A percentile compares a stretch with the other conserved stretches of the same genome.
These are phyloP conservation scores for Chrysolophus pictus DNA, from an alignment of 2,797 vertebrate species.

Conservation along the genomic window DNA sequence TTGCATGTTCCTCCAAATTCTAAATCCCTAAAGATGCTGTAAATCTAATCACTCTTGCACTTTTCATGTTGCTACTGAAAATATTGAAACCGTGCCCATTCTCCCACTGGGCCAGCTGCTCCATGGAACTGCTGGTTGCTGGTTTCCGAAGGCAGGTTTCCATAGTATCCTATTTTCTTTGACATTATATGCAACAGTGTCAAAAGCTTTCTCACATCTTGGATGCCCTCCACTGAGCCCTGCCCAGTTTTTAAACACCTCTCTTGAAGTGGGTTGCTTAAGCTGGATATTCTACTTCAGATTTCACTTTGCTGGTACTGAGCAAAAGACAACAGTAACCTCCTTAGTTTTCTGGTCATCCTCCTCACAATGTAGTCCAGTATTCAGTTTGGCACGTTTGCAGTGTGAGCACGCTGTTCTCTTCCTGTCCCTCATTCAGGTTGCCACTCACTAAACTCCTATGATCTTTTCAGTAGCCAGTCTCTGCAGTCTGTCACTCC, in stretches of 20 bases:
- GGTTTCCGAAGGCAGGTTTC: neutral
- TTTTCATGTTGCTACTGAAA: neutral
- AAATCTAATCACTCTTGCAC: neutral
- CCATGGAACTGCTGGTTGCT: neutral
- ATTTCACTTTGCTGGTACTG: neutral
- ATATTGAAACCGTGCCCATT: neutral
- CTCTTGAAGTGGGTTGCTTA: neutral
- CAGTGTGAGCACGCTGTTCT: neutral
- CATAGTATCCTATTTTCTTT: neutral
- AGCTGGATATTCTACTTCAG: neutral
- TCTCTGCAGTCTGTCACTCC: neutral
- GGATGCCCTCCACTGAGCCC: neutral
- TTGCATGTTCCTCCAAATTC: neutral
- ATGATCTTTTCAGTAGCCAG: neutral
- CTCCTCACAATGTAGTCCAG: neutral
- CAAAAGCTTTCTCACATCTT: conserved; percentile 36
- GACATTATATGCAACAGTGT: neutral
- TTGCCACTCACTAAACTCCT: neutral
- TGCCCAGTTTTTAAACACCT: neutral
- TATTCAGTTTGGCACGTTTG: neutral
- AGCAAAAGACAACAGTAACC: neutral
- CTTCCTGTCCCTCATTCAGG: neutral
- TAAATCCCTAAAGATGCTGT: neutral
- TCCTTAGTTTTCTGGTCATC: neutral
- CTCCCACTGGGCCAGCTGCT: neutral